phyloP scores from a whole-genome alignment of 2,113 vertebrate species.

The Rhegmatorhina hoffmannsi region DNA sequence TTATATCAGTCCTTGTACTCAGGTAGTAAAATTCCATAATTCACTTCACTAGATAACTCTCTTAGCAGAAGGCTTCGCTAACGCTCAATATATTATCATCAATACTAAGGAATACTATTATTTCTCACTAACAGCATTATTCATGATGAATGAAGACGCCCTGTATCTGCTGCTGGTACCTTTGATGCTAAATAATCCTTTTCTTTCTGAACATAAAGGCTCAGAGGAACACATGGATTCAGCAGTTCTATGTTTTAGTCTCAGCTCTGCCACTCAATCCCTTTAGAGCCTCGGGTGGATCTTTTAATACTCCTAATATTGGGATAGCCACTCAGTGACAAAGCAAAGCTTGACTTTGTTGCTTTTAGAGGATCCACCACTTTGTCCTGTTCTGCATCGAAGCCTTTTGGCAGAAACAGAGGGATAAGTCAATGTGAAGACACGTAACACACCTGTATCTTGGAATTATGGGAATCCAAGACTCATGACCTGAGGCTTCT shows the following conservation, averaged over 20 bases:
- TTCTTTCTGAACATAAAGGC: not conserved
- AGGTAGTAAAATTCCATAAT: conserved; percentile 69
- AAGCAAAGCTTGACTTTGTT: not conserved
- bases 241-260: not conserved
- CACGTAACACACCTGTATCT: not conserved
- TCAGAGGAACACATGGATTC: not conserved
- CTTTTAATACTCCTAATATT: not conserved
- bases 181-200: conserved; percentile 38
- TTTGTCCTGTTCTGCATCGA: not conserved
- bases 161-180: conserved; percentile 8
- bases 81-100: conserved; percentile 47
- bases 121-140: conserved; percentile 51
- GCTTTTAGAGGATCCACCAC: not conserved
- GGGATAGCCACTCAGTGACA: not conserved
- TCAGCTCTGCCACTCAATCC: not conserved
- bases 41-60: conserved; percentile 60
- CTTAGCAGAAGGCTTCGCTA: conserved; percentile 37
- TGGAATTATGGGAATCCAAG: not conserved
- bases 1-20: conserved; percentile 55
- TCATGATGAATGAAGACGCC: conserved; percentile 30
- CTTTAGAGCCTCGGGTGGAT: accelerated
- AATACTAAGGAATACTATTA: conserved; percentile 54
- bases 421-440: not conserved
- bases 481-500: not conserved
- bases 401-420: not conserved